phyloP scores from a whole-genome alignment of 2,888 invertebrate genomes.

The Cryptophagus acutangulus region DNA sequence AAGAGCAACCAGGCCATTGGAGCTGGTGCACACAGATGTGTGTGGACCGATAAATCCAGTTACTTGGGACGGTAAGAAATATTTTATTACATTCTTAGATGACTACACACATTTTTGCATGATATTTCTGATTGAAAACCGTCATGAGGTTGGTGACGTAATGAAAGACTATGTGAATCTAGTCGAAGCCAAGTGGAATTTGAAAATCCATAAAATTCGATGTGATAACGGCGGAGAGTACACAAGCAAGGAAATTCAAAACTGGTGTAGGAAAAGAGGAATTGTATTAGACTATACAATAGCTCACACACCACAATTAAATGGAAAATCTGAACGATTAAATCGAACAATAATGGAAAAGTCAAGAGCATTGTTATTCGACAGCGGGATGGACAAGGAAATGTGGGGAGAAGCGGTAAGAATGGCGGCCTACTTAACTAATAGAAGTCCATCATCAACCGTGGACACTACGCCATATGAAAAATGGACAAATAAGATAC shows the following conservation, averaged over 20 bases:
- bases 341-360: slow-evolving; percentile 28
- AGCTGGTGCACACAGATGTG: slow-evolving; percentile 37
- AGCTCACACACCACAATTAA: slow-evolving; percentile 22
- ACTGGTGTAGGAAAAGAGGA: slow-evolving; percentile 22
- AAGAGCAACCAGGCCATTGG: slow-evolving; percentile 35
- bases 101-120: slow-evolving; percentile 38
- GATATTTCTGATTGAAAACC: slow-evolving; percentile 27
- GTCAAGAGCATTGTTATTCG: slow-evolving; percentile 27
- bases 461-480: slow-evolving; percentile 29
- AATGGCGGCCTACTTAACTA: slow-evolving; percentile 28
- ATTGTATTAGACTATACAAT: slow-evolving; percentile 22
- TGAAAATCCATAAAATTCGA: slow-evolving; percentile 22
- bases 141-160: slow-evolving; percentile 19
- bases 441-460: slow-evolving; percentile 28
- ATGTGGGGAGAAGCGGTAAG: slow-evolving; percentile 34
- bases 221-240: slow-evolving; percentile 28
- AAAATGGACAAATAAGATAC: slow-evolving; percentile 29
- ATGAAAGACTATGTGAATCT: slow-evolving; percentile 22
- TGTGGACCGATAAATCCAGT: slow-evolving; percentile 36
- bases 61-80: slow-evolving; percentile 34
- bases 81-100: slow-evolving; percentile 38
- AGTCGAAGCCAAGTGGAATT: slow-evolving; percentile 18
- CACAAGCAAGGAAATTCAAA: slow-evolving; percentile 16
- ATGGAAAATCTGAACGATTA: slow-evolving; percentile 24
- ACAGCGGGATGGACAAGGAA: slow-evolving; percentile 25